phyloP scores from a whole-genome alignment of 2,113 vertebrate species.

The Colistium nudipinnis region DNA sequence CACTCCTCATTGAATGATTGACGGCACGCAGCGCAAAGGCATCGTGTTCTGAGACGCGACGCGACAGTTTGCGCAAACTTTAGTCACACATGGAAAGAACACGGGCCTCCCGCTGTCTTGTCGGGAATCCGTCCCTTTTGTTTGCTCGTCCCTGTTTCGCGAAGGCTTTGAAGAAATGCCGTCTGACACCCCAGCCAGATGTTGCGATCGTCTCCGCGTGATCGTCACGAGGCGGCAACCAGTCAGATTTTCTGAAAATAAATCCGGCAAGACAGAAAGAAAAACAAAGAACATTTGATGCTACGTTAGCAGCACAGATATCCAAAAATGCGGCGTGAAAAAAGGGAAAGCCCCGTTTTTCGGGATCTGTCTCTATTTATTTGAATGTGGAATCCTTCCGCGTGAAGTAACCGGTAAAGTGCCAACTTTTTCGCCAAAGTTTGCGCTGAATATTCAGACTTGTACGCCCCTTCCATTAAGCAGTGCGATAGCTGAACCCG shows the following conservation, averaged over 20 bases:
- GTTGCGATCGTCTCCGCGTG: conserved; percentile 37
- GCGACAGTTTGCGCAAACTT: conserved; percentile 63
- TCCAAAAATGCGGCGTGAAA: conserved; percentile 21
- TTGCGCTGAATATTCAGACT: conserved; percentile 2
- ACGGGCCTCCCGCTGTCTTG: conserved; percentile 35
- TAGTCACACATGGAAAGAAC: conserved; percentile 37
- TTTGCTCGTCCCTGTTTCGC: conserved; percentile 34
- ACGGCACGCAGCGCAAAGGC: no score
- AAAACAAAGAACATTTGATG: conserved; percentile 40
- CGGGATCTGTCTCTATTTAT: neutral
- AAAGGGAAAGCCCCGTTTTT: conserved; percentile 2
- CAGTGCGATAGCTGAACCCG: neutral
- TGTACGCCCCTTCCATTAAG: neutral
- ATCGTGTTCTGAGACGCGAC: conserved; percentile 33
- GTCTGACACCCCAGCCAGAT: conserved; percentile 50
- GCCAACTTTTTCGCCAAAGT: no score
- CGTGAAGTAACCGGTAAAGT: no score
- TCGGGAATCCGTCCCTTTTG: conserved; percentile 26
- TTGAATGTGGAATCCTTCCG: neutral
- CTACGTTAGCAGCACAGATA: conserved; percentile 31
- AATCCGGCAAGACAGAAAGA: conserved; percentile 54
- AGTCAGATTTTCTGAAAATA: conserved; percentile 36
- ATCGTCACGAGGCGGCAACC: conserved; percentile 27
- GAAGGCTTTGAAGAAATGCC: conserved; percentile 10
- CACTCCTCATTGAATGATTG: conserved; percentile 39